phyloP scores from a whole-genome alignment of 2,797 vertebrate species.

The Hirundo rustica region DNA sequence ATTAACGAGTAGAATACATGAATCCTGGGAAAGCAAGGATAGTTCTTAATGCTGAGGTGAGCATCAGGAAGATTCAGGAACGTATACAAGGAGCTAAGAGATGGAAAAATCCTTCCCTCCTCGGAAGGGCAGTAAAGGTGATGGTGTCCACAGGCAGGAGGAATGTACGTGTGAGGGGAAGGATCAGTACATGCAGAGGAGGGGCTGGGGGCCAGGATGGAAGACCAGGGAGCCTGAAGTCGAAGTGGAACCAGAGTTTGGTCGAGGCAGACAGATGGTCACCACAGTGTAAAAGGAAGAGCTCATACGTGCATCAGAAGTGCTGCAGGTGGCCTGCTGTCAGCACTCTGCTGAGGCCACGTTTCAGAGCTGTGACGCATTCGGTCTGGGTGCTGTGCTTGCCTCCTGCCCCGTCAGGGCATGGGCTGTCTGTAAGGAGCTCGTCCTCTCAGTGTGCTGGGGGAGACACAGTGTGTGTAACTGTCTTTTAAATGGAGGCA shows the following conservation, averaged over 20 bases:
- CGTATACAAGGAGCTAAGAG: neutral
- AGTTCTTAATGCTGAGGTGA: neutral
- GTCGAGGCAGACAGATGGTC: rapidly evolving
- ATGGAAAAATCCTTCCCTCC: neutral
- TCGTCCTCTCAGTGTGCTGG: rapidly evolving
- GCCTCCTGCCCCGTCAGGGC: rapidly evolving
- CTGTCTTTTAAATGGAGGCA: neutral
- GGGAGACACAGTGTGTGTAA: neutral
- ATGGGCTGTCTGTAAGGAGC: neutral
- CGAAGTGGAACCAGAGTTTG: neutral
- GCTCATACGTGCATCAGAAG: neutral
- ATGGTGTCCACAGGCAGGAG: neutral
- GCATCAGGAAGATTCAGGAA: neutral
- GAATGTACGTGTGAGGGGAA: neutral
- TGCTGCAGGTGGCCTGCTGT: rapidly evolving
- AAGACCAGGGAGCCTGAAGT: neutral
- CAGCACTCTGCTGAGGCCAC: neutral
- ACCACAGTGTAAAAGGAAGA: neutral
- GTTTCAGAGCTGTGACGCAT: neutral
- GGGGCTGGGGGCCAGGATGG: neutral
- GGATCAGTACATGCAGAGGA: neutral
- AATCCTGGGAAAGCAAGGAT: neutral
- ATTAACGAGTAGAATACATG: neutral
- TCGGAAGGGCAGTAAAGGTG: neutral
- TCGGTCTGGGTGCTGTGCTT: neutral